Conservation (phyloP, 2,113 vertebrate genomes). For the Stigmatopora nigra region DNA sequence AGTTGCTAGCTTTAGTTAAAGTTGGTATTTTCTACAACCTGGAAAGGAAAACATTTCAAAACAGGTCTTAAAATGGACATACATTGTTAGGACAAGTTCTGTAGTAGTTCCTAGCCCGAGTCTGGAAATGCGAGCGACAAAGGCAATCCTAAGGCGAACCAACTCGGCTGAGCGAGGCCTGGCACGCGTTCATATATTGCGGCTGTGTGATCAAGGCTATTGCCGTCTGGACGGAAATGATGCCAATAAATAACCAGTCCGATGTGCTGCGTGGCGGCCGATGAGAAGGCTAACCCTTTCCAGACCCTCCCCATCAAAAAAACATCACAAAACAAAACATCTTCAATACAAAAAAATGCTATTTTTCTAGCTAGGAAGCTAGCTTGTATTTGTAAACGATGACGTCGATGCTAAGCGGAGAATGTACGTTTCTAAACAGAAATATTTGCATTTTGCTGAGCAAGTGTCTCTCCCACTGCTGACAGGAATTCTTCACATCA, state of each 20-base stretch:
- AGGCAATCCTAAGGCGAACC: neutral
- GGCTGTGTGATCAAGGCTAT: neutral
- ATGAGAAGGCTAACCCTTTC: neutral
- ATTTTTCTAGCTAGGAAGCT: no score
- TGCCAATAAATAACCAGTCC: neutral
- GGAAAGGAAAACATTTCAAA: neutral
- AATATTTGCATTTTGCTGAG: no score
- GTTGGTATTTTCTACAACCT: no score
- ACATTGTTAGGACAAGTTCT: neutral
- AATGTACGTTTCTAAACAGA: no score
- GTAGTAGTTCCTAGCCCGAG: neutral
- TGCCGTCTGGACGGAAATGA: neutral
- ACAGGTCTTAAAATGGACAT: neutral
- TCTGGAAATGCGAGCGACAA: neutral
- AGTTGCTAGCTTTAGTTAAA: no score
- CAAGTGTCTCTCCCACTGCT: neutral
- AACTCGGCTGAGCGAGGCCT: no score
- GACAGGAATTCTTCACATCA: neutral
- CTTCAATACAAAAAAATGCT: no score
- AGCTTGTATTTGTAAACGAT: no score
- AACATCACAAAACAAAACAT: neutral
- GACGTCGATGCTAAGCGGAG: no score
- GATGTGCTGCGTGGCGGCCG: neutral
- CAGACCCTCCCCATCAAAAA: neutral
- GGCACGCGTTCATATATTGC: neutral